Conservation (phyloP, 2,888 invertebrate genomes). For the Gerris lacustris region DNA sequence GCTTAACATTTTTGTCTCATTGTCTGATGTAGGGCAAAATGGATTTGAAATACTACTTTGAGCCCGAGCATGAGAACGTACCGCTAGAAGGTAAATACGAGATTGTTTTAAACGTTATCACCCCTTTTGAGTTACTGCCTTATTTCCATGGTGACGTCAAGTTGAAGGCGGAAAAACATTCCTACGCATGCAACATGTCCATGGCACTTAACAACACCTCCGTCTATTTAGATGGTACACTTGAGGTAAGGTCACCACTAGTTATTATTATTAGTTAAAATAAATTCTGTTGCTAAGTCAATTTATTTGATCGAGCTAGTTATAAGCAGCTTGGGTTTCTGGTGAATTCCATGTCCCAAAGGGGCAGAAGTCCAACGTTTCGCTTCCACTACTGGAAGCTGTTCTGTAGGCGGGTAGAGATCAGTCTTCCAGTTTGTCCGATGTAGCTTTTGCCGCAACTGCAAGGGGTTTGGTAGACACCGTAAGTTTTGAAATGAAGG, state of each 20-base stretch:
- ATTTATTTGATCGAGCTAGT: neutral
- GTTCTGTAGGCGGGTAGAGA: no score
- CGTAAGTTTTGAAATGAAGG: no score
- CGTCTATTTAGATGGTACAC: slow-evolving; percentile 42
- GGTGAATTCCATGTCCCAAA: no score
- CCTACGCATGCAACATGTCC: slow-evolving; percentile 38
- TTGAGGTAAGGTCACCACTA: slow-evolving; percentile 40
- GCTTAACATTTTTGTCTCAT: no score
- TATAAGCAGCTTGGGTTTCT: no score
- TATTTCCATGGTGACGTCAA: slow-evolving; percentile 23
- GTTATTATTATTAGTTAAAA: no score
- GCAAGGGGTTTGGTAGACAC: no score
- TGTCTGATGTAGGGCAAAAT: slow-evolving; percentile 17
- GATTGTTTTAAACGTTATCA: slow-evolving; percentile 20
- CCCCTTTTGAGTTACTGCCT: slow-evolving; percentile 24
- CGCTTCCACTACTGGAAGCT: no score
- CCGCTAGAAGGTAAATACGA: slow-evolving; percentile 25
- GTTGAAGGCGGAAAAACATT: slow-evolving; percentile 24
- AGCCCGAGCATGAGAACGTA: slow-evolving; percentile 20
- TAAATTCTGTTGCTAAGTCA: slow-evolving; percentile 8
- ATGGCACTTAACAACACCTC: slow-evolving; percentile 41
- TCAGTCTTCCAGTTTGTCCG: no score
- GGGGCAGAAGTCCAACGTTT: no score
- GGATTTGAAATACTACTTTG: slow-evolving; percentile 21
- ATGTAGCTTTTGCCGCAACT: no score